phyloP scores from a whole-genome alignment of 2,797 vertebrate species.

The Anguilla megastoma region DNA sequence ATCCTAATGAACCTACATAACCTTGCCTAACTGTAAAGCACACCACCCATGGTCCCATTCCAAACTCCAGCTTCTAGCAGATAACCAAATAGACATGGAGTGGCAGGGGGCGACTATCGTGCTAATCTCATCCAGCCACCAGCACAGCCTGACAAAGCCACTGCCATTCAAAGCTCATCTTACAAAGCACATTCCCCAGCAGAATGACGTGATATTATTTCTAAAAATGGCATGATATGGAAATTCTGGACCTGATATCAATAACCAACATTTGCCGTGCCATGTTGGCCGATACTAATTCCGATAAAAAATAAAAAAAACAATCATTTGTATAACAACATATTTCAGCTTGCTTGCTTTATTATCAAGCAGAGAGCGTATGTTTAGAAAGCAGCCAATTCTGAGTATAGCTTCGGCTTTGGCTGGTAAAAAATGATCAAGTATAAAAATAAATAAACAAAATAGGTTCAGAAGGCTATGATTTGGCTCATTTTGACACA shows the following conservation, averaged over 20 bases:
- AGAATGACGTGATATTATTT: neutral
- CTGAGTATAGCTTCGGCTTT: neutral
- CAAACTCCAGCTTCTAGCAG: constrained; percentile 60
- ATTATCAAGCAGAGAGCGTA: neutral
- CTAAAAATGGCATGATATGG: neutral
- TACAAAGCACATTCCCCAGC: neutral
- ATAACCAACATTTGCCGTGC: neutral
- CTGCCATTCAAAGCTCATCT: constrained; percentile 5
- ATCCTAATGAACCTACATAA: constrained; percentile 73
- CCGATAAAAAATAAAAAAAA: too few relatives aligned
- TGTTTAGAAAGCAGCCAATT: neutral
- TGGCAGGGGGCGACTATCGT: too few relatives aligned
- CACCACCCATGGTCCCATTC: constrained; percentile 27
- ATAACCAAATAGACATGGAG: too few relatives aligned
- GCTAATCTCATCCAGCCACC: constrained; percentile 60
- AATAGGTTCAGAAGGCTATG: neutral
- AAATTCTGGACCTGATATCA: neutral
- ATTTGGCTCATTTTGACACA: neutral
- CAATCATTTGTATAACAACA: neutral
- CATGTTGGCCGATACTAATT: too few relatives aligned
- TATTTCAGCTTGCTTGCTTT: neutral
- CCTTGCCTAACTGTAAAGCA: constrained; percentile 43
- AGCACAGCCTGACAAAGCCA: neutral
- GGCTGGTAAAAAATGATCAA: neutral
- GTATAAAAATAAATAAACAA: neutral